A percentile compares a stretch with the other conserved stretches of the same genome.
phyloP scores from a whole-genome alignment of 2,797 vertebrate genomes.

The Onychomys arenicola region DNA sequence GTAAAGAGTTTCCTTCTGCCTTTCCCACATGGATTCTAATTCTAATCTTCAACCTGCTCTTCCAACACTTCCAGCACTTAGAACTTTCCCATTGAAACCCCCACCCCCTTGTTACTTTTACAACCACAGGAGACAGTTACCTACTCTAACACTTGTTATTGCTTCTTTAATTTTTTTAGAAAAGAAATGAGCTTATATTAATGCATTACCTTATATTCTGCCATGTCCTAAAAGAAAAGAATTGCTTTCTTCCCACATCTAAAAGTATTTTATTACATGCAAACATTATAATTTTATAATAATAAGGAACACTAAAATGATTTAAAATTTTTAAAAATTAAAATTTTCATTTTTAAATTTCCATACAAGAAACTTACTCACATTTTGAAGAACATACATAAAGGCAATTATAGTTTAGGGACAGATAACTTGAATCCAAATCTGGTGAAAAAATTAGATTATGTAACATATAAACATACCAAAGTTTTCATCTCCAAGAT shows the following conservation, averaged over 20 bases:
- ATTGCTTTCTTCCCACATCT: slow-evolving; percentile 68
- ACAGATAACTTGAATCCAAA: slow-evolving; percentile 52
- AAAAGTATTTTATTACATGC: slow-evolving; percentile 81
- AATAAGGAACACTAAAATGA: background rate
- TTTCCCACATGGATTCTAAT: slow-evolving; percentile 84
- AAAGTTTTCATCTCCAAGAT: slow-evolving; percentile 57
- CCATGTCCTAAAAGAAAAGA: slow-evolving; percentile 79
- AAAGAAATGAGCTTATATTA: slow-evolving; percentile 80
- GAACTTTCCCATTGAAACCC: slow-evolving; percentile 80
- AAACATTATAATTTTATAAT: background rate
- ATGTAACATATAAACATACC: slow-evolving; percentile 38
- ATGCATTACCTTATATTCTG: slow-evolving; percentile 78
- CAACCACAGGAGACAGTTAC: slow-evolving; percentile 86
- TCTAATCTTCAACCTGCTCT: slow-evolving; percentile 87
- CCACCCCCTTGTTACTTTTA: slow-evolving; percentile 83
- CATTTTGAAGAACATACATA: background rate
- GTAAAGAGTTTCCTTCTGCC: slow-evolving; percentile 85
- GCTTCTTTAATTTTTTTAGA: slow-evolving; percentile 81
- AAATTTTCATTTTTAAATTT: slow-evolving; percentile 43
- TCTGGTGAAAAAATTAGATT: slow-evolving; percentile 52
- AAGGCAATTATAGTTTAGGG: background rate
- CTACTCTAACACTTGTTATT: slow-evolving; percentile 85
- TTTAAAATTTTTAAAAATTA: slow-evolving; percentile 15
- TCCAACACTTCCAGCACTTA: slow-evolving; percentile 85
- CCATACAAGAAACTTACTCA: background rate